These are phyloP conservation scores for Naja naja DNA, from an alignment of 2,113 vertebrate genomes.

Conservation along the genomic window DNA sequence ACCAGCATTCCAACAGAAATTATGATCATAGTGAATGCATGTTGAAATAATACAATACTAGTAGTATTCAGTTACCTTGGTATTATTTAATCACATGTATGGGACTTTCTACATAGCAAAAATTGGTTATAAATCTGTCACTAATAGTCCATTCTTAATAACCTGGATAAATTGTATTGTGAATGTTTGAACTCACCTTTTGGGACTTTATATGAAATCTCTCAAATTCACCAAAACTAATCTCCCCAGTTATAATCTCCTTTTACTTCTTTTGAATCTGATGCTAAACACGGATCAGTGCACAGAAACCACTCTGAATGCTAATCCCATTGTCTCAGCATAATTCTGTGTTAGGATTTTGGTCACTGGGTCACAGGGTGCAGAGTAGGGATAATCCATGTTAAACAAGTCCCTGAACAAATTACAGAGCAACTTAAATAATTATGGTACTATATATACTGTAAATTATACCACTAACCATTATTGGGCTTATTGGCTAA, in stretches of 20 bases:
- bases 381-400: too few relatives aligned
- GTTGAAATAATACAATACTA: not conserved
- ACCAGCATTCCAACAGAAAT: not conserved
- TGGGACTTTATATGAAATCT: not conserved
- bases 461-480: not conserved
- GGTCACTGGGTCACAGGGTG: too few relatives aligned
- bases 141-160: not conserved
- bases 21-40: not conserved
- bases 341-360: not conserved
- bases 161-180: not conserved
- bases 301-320: not conserved
- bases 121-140: not conserved
- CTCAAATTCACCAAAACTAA: not conserved
- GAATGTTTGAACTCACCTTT: not conserved
- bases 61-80: not conserved
- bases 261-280: not conserved
- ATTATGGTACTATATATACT: not conserved
- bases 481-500: not conserved
- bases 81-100: not conserved
- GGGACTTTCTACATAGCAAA: not conserved
- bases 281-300: not conserved
- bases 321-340: not conserved
- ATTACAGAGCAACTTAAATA: not conserved
- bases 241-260: not conserved
- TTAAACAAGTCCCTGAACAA: not conserved